Base-by-base conservation (phyloP, 2,888 invertebrate species). In the Therioaphis trifolii region DNA sequence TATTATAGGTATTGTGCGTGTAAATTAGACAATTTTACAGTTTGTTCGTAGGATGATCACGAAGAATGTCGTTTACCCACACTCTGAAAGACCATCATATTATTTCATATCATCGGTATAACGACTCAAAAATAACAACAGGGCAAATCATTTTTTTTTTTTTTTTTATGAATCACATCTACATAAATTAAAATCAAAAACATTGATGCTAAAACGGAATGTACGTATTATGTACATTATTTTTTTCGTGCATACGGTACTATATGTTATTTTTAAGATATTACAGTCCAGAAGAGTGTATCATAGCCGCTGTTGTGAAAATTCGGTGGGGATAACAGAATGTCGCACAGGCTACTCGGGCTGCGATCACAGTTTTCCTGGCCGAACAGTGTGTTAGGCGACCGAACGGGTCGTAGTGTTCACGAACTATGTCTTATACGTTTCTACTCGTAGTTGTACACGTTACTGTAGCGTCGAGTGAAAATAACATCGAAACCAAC, bases 341-440 rank as follows among this genome's bases (percentile, higher is more conserved):
- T 74, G 82, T 82, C 82, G 46, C 63, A 35, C 82, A 35, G 72
- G 46, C 63, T 40, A 52, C 82, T 74, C 66, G 18, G 72, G 74
- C n/a, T 52, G 74, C 24, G 82, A 74, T 74, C 63, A 29, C 27
- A 52, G 63, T 82, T 82, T 80, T 74, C 35, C 52, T 35, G 74
- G 21, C 69, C n/a, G 35, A 52, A 63, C 72, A 82, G 82, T 74
- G 63, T 63, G 82, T 40, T 74, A 63, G 74, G 63, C 55, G 82
- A 82, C 74, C 82, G 82, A 66, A 72, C 27, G 40, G 82, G 82
- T 82, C 72, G 82, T 82, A 72, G 63, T 82, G n/a, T 72, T 55
- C 52, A 63, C 49, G 40, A 40, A 82, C 52, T 66, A 82, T 82
- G 82, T 82, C 15, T 74, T 40, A 40, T 15, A 66, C 29, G 24